Conservation (phyloP, 2,113 vertebrate species). For the Dipodomys merriami region DNA sequence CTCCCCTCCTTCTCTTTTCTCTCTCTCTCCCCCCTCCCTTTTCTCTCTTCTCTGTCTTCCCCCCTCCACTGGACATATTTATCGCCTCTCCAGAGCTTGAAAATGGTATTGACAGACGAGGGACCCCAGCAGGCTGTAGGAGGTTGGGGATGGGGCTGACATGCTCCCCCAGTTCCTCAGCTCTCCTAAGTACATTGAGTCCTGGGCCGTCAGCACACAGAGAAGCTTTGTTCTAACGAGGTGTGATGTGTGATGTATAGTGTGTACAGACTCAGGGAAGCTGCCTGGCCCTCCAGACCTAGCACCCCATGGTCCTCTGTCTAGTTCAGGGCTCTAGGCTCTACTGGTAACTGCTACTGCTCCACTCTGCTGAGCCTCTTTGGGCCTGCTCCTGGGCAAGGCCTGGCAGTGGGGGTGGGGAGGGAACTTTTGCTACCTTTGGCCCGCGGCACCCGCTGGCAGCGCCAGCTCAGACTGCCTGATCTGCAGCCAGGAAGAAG, state of each 20-base stretch:
- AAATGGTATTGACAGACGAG: no score
- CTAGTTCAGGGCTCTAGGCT: background rate
- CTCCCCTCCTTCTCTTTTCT: no score
- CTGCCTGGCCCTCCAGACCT: background rate
- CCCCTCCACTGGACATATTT: background rate
- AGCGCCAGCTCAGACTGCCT: background rate
- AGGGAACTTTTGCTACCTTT: background rate
- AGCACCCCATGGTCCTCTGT: background rate
- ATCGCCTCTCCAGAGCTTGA: no score
- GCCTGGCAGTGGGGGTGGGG: background rate
- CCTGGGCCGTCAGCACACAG: background rate
- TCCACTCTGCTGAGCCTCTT: background rate
- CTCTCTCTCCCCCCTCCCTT: no score
- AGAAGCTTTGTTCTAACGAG: background rate
- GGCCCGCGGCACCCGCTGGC: background rate
- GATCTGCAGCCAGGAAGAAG: background rate
- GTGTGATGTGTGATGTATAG: background rate
- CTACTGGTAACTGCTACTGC: fast-evolving
- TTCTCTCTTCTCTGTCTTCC: no score
- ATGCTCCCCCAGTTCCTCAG: no score
- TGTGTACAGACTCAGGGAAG: background rate
- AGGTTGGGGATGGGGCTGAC: no score
- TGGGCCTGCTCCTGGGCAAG: background rate
- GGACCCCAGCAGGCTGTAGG: background rate
- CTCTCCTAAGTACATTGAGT: no score